Base-by-base conservation (phyloP, 2,113 vertebrate species). In the Rafetus swinhoei region DNA sequence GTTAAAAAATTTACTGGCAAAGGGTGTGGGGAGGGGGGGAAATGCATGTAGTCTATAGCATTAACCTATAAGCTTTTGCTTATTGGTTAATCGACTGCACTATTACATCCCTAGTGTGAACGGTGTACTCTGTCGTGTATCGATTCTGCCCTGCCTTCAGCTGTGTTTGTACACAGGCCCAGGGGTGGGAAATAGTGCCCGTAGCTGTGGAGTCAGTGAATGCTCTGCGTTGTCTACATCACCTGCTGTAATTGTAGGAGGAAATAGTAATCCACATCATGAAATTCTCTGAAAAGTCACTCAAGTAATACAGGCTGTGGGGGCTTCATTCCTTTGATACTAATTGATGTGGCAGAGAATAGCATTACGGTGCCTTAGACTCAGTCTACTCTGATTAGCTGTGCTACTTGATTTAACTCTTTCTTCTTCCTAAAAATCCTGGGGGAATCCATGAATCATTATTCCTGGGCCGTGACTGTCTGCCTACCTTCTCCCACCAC, bases 131-230 rank as follows among this genome's bases (percentile, higher is more conserved):
- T 19, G 62, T 69, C n/a, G 72, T 24, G 39, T 45, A 22, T 39
- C 3, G 35, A 69, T 39, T 76, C 39, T 39, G 35, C 72, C 13
- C 54, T 0, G 2, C 0, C 1, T 3, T 72, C 2, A 14, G 85
- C 19, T 4, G 77, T 18, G 0, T 3, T 9, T 57, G 57, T 7
- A 80, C 0, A 65, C 0, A 1, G 0, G 4, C 0, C 7, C 8
- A 7, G 29, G 55, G 50, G 59, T n/a, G 32, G 82, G 50, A 69
- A 83, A 79, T 21, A 32, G 2, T 32, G 62, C 52, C 86, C 45
- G 29, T 50, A 4, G 7, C 0, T 27, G 4, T 65, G 72, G 39
- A 45, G 39, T 14, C 11, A 76, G 13, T 50, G 39, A 76, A 45
- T 76, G 39, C 32, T 32, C 62, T 50, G 22, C 12, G 19, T 45